Evolutionary conservation across 2,113 vertebrate genomes (phyloP), one percentile per base, ranked within the genome.

Genomic region (Prunella fulvescens): DNA sequence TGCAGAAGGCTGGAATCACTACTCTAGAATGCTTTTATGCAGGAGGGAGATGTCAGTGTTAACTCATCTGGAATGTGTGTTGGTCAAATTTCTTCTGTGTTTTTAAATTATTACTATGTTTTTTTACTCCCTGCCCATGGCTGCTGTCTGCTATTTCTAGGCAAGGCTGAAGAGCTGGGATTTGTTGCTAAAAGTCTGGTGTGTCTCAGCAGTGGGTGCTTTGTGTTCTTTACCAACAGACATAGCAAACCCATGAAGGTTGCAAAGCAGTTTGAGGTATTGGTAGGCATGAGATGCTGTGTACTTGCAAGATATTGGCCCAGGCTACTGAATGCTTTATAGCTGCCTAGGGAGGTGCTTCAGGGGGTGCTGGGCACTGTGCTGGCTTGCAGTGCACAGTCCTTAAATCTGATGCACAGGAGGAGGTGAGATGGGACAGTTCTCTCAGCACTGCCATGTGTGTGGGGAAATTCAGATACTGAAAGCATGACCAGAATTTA

Each of bases 371-470:
- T 86, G 79, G 39, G 22, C 33, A 12, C 62, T 81, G 74, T 69
- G 44, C 61, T 72, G 54, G 42, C 18, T 83, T 53, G 7, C 42
- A 60, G 40, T 56, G 51, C 33, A 23, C 42, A 47, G 2, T 72
- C 51, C 22, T 22, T 81, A 24, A 44, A 64, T 45, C 22, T 1
- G 2, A 6, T 45, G 31, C 31, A 5, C 0, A 0, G 39, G 37
- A 84, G 44, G 53, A 54, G 42, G n/a, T 80, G 70, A 28, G 45
- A 14, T 23, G 45, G 39, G 48, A 45, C 37, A 39, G 31, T 37
- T 54, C 33, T 0, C 2, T 54, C 51, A 48, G n/a, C 54, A 6
- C 67, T 1, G 1, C 37, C 0, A 0, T 11, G n/a, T 23, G 16
- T 25, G 42, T 25, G 50, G 42, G 33, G 70, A 31, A 82, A 74